Conservation (phyloP, 2,797 vertebrate genomes). For the Rhinophrynus dorsalis region DNA sequence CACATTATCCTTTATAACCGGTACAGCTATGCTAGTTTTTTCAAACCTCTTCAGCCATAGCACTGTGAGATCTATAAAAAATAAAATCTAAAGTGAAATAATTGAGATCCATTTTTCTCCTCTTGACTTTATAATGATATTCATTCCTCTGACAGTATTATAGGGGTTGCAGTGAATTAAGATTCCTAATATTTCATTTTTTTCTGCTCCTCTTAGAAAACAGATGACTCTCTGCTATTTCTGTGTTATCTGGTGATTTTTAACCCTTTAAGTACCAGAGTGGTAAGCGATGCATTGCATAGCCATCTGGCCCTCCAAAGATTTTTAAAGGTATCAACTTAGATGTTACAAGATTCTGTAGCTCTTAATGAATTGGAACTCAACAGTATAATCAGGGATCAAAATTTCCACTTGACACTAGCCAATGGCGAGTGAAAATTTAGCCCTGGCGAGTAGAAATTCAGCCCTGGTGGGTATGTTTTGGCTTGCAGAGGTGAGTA, state of each 20-base stretch:
- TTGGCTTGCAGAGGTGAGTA: too few species aligned
- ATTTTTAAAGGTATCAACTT: conserved; percentile 22
- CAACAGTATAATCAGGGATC: too few species aligned
- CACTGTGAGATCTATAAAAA: conserved; percentile 16
- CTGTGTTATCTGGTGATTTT: conserved; percentile 15
- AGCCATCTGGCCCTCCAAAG: too few species aligned
- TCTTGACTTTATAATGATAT: conserved; percentile 24
- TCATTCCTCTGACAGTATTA: conserved; percentile 28
- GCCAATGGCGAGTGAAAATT: too few species aligned
- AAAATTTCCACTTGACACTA: too few species aligned
- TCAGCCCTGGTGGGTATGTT: too few species aligned
- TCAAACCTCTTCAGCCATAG: conserved; percentile 7
- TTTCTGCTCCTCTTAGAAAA: conserved; percentile 13
- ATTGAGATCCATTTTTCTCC: conserved; percentile 4
- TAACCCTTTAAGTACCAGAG: too few species aligned
- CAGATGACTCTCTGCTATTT: conserved; percentile 13
- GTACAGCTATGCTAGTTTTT: conserved; percentile 24
- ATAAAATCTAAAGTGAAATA: conserved; percentile 8
- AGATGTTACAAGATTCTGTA: background rate
- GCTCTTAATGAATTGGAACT: conserved; percentile 18
- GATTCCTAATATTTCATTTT: conserved; percentile 31
- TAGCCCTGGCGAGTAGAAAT: too few species aligned
- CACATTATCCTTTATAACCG: background rate
- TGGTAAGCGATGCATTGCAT: too few species aligned
- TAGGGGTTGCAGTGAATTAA: conserved; percentile 30